Evolutionary conservation across 1,140 invertebrate genomes (phyloP), one percentile per base, ranked within the genome.

Genomic region (Lepidurus arcticus): DNA sequence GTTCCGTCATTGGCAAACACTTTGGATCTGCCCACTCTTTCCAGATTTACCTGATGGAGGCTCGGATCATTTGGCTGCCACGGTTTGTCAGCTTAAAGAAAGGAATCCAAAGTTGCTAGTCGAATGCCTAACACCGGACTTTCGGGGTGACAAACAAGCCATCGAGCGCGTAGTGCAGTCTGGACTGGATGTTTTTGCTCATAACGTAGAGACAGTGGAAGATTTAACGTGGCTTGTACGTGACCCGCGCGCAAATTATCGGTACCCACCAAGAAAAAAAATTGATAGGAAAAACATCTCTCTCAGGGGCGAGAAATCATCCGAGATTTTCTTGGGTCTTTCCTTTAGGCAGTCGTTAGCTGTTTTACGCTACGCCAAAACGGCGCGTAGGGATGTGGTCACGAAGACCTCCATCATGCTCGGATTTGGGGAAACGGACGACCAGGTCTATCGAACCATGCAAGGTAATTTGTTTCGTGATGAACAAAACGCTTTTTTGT

Each of bases 341-440:
- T 80, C 80, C 82, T 84, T 76, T 82, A 90, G 92, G 79, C 98
- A 99, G 87, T 94, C 96, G 6, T 82, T 99, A 73, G 86, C 86
- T 75, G 95, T 97, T 13, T 85, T 98, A 11, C 86, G 90, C 83
- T 89, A 90, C 80, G 96, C 93, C 0, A 97, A 98, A 86, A 87
- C 88, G 78, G 85, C 90, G 6, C 93, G 94, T 84, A 88, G 91
- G 0, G 88, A 92, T 80, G 84, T 99, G 44, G 90, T 99, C 45
- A 99, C 98, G 0, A 99, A 99, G 86, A 96, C 96, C 1, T 99
- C 98, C 0, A 93, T 99, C 79, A 99, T 99, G 98, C 86, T 99
- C 16, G 98, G 98, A 7, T 87, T 99, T 1, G 97, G 97, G 0
- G 98, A 99, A 88, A 94, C 91, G 1, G 96, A 99, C 84, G 89